Percentiles rank a stretch among this genome's conserved stretches.
Conservation (phyloP, 2,888 invertebrate species). For the Leptinotarsa peninsularis region DNA sequence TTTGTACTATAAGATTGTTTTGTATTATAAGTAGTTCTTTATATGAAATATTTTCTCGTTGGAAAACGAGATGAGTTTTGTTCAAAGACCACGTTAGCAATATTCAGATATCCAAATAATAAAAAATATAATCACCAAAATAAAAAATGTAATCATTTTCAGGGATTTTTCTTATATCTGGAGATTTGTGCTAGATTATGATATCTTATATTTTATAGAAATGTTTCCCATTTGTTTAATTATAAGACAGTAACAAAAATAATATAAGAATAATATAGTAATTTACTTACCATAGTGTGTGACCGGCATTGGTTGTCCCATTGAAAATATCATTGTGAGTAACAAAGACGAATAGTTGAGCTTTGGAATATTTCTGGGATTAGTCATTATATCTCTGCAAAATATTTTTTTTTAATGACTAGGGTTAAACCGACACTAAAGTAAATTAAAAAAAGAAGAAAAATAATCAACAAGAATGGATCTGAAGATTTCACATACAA, state of each 20-base stretch:
- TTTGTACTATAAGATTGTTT: slow-evolving; percentile 51
- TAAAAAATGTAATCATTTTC: no score
- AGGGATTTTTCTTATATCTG: no score
- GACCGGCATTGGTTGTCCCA: slow-evolving; percentile 90
- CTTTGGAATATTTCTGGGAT: slow-evolving; percentile 81
- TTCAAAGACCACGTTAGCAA: background rate
- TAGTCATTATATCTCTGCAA: slow-evolving; percentile 80
- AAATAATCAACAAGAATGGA: no score
- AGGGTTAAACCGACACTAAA: no score
- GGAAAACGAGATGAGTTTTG: no score
- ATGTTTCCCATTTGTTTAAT: no score
- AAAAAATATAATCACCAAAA: no score
- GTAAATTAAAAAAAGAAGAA: no score
- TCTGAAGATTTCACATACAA: background rate
- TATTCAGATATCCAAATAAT: background rate
- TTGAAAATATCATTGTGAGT: slow-evolving; percentile 89
- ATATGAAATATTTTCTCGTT: slow-evolving; percentile 38
- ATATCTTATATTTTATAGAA: no score
- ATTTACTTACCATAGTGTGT: slow-evolving; percentile 82
- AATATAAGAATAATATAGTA: background rate
- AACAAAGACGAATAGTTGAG: slow-evolving; percentile 86
- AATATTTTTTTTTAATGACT: background rate
- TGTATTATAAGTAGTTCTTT: slow-evolving; percentile 51
- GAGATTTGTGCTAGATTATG: background rate
- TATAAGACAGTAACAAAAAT: no score